These are phyloP conservation scores for Acanthosepion esculentum DNA, from an alignment of 2,888 invertebrate genomes.

Conservation along the genomic window DNA sequence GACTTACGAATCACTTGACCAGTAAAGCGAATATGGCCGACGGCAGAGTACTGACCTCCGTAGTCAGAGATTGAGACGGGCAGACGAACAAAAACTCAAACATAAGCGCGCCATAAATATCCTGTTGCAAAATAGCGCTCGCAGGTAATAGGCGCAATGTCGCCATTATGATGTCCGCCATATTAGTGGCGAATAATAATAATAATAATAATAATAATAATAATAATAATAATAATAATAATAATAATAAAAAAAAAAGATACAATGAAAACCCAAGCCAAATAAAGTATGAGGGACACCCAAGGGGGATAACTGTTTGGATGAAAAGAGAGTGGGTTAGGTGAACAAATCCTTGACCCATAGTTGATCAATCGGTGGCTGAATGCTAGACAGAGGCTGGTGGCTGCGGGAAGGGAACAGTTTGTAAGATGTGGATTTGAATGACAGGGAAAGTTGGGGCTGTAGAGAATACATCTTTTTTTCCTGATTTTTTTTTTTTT, in stretches of 20 bases:
- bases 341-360: slow-evolving; percentile 33
- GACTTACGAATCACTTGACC: slow-evolving; percentile 21
- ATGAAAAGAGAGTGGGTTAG: neutral
- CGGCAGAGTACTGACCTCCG: slow-evolving; percentile 20
- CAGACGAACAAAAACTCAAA: slow-evolving; percentile 25
- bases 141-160: neutral
- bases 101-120: slow-evolving; percentile 23
- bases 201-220: neutral
- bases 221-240: no score
- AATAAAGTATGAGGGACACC: neutral
- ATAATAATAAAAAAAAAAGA: neutral
- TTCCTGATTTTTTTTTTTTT: neutral
- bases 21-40: slow-evolving; percentile 8
- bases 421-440: neutral
- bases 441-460: neutral
- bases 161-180: neutral
- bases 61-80: slow-evolving; percentile 33
- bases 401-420: neutral
- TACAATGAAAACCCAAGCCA: neutral
- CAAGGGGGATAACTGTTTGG: slow-evolving; percentile 33
- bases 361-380: slow-evolving; percentile 4
- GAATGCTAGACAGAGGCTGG: neutral
- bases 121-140: neutral
- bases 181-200: neutral
- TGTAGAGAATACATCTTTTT: neutral